A percentile compares a stretch with the other conserved stretches of the same genome.
Conservation (phyloP, 1,140 invertebrate genomes). For the Danaus melanippus region DNA sequence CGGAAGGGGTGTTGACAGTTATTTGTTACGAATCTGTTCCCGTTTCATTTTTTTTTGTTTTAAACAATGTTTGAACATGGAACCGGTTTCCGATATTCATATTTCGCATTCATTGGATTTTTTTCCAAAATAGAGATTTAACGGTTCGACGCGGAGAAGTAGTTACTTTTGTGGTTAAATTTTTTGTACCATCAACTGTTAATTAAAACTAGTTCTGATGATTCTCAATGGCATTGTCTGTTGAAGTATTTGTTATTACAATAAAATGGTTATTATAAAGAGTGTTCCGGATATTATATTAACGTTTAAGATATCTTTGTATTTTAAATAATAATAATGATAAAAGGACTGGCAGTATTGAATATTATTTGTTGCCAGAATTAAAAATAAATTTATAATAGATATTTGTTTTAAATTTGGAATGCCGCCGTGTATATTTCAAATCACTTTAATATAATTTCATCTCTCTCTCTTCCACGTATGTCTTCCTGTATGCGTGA, state of each 20-base stretch:
- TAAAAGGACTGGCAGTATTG: no score
- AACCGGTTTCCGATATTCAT: slow-evolving; percentile 63
- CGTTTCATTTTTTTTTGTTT: slow-evolving; percentile 60
- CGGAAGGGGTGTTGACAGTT: slow-evolving; percentile 70
- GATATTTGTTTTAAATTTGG: no score
- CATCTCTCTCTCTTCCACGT: slow-evolving; percentile 51
- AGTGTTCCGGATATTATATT: no score
- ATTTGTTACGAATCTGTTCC: slow-evolving; percentile 68
- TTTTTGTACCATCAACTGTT: slow-evolving; percentile 50
- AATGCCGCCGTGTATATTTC: no score
- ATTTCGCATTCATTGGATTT: slow-evolving; percentile 57
- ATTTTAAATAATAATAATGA: no score
- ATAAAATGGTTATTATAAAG: slow-evolving; percentile 20
- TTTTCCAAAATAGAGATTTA: slow-evolving; percentile 60
- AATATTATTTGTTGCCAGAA: no score
- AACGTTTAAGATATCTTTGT: no score
- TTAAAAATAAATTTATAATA: no score
- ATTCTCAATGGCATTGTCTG: slow-evolving; percentile 36
- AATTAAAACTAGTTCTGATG: slow-evolving; percentile 70
- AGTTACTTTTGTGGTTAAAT: slow-evolving; percentile 58
- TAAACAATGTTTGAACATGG: slow-evolving; percentile 51
- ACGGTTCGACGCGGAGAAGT: slow-evolving; percentile 54
- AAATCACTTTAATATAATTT: slow-evolving; percentile 7
- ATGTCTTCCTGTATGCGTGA: slow-evolving; percentile 24
- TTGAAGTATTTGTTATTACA: slow-evolving; percentile 47